Evolutionary conservation across 2,113 vertebrate genomes (phyloP), one percentile per base, ranked within the genome.

Genomic region (Pelobates fuscus): DNA sequence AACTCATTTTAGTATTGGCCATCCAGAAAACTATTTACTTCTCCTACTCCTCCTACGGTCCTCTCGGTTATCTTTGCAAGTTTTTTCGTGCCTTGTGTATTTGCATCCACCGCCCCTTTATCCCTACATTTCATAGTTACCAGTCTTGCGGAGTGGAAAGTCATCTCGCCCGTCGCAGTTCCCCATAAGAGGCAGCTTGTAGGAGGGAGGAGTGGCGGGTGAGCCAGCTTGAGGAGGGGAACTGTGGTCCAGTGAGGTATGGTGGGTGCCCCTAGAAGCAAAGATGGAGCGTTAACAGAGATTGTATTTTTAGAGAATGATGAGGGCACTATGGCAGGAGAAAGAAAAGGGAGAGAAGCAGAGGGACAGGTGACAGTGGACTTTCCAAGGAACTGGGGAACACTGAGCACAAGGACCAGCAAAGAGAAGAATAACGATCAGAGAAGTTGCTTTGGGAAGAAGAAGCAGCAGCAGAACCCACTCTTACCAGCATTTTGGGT

Each of bases 61-160:
- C n/a, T n/a, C n/a, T n/a, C n/a, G n/a, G n/a, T n/a, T n/a, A n/a
- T n/a, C n/a, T n/a, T 41, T 41, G 37, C 37, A 2, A 41, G 7
- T 41, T 41, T 41, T 8, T 41, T 41, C 7, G 7, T 41, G 7
- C 14, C 37, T 41, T 41, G 7, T 12, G 7, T 41, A 41, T 12
- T 41, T 41, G 37, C 17, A 49, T 18, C 15, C 15, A 4, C 11
- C 10, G 15, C 44, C 44, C 44, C 44, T 12, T 1, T 49, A 5
- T 17, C 17, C 44, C 44, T 18, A 17, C 15, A 17, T 17, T 15
- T 15, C 12, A 3, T 59, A 64, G 86, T 70, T 83, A 98, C 96
- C 94, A 6, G 95, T 98, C 84, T 98, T 98, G 71, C 96, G 94
- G 17, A 98, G 95, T 0, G 96, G 96, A 81, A 98, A 98, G 81